Conservation (phyloP, 2,888 invertebrate species). For the Notodonta dromedarius region DNA sequence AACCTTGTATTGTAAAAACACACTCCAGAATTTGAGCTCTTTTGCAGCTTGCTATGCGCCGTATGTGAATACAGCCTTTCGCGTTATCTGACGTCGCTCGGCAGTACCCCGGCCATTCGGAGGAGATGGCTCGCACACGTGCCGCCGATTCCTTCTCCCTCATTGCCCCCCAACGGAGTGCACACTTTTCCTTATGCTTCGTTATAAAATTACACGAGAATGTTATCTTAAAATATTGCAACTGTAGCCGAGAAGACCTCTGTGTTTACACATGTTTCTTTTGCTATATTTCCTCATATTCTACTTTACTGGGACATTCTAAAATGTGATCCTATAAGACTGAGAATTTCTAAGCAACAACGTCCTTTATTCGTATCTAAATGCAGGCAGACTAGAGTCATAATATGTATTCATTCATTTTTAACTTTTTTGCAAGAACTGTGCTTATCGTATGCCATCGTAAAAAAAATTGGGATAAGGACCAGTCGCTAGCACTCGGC, state of each 20-base stretch:
- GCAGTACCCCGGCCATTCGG: constrained; percentile 8
- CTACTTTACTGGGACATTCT: not conserved
- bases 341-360: no score
- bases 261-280: not conserved
- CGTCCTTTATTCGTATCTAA: no score
- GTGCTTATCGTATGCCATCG: no score
- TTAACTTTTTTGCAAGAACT: no score
- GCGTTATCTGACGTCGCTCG: constrained; percentile 27
- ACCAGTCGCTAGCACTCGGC: no score
- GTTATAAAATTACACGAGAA: constrained; percentile 1
- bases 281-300: not conserved
- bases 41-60: not conserved
- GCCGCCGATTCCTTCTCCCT: constrained; percentile 18
- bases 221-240: constrained; percentile 1
- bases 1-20: no score
- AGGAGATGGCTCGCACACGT: constrained; percentile 25
- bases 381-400: no score
- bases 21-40: no score
- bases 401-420: no score
- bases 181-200: constrained; percentile 1
- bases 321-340: no score
- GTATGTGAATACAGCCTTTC: not conserved
- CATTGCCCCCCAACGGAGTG: constrained; percentile 24
- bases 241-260: not conserved
- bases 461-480: no score